A percentile compares a stretch with the other conserved stretches of the same genome.
phyloP scores from a whole-genome alignment of 2,888 invertebrate genomes.

The Drosophila kuntzei region DNA sequence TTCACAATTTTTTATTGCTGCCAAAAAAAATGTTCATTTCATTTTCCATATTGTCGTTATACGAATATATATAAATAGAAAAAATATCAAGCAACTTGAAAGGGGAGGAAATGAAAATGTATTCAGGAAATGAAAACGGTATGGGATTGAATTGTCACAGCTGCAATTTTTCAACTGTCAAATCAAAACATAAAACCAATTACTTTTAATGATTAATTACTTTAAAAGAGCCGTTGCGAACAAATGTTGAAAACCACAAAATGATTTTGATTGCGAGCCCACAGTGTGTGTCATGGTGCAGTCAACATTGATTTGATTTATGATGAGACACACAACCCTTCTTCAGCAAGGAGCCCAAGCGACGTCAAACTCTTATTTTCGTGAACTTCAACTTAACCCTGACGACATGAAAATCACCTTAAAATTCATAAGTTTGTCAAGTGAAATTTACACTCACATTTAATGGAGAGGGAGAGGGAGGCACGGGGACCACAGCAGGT shows the following conservation, averaged over 20 bases:
- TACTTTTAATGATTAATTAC: conserved; percentile 77
- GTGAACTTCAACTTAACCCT: conserved; percentile 39
- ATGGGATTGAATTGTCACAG: conserved; percentile 68
- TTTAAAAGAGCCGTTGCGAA: conserved; percentile 15
- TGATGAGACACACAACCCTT: conserved; percentile 65
- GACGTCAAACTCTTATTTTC: conserved; percentile 21
- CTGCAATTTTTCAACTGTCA: conserved; percentile 80
- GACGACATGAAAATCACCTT: conserved; percentile 71
- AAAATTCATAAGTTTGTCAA: conserved; percentile 77
- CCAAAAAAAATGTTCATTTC: conserved; percentile 1
- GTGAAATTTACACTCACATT: conserved; percentile 28
- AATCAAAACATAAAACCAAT: conserved; percentile 79
- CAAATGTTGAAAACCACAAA: conserved; percentile 72
- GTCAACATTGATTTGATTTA: conserved; percentile 64
- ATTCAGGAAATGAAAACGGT: conserved; percentile 11
- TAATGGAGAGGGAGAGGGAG: not conserved
- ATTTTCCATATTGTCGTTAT: conserved; percentile 15
- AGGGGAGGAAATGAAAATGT: conserved; percentile 5
- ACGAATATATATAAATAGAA: conserved; percentile 2
- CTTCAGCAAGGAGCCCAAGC: conserved; percentile 1
- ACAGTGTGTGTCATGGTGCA: conserved; percentile 23
- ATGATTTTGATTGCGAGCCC: conserved; percentile 73
- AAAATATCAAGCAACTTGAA: conserved; percentile 10
- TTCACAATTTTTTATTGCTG: conserved; percentile 19
- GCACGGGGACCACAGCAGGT: not conserved